Conservation (phyloP, 1,140 invertebrate genomes). For the Theocolax elegans region DNA sequence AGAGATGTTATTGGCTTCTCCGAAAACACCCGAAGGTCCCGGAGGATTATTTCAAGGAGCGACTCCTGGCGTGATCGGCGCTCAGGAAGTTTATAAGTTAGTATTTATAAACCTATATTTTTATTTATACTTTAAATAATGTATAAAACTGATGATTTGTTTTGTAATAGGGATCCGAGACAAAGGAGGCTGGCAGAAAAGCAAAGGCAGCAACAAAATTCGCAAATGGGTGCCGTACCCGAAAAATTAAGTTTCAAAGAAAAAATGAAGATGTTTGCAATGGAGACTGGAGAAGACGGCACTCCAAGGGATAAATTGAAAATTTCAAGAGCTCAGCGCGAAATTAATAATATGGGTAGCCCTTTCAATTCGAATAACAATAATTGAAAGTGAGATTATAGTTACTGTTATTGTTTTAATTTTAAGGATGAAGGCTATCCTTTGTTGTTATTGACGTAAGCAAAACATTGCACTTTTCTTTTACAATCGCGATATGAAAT, state of each 20-base stretch:
- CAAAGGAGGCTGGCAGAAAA: constrained; percentile 82
- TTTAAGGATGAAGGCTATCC: constrained; percentile 32
- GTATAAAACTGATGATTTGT: constrained; percentile 21
- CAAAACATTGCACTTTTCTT: constrained; percentile 37
- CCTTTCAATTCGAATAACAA: constrained; percentile 64
- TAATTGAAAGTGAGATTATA: constrained; percentile 48
- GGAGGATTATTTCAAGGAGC: constrained; percentile 69
- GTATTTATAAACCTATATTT: constrained; percentile 39
- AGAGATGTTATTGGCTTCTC: constrained; percentile 79
- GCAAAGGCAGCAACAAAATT: constrained; percentile 77
- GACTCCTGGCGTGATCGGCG: constrained; percentile 92
- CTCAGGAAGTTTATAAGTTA: constrained; percentile 92
- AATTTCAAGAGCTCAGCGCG: constrained; percentile 90
- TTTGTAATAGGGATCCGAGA: constrained; percentile 79
- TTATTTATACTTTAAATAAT: background rate
- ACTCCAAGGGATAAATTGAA: constrained; percentile 93
- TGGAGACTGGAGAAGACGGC: constrained; percentile 88
- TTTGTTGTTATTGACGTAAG: constrained; percentile 37
- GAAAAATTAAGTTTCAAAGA: constrained; percentile 94
- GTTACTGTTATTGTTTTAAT: constrained; percentile 36
- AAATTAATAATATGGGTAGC: constrained; percentile 81
- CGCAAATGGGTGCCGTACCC: constrained; percentile 76
- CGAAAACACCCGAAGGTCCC: constrained; percentile 74
- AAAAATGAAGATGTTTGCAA: constrained; percentile 97
- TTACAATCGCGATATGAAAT: constrained; percentile 4